Conservation (phyloP, 2,797 vertebrate genomes). For the Tenualosa thibaudeaui region DNA sequence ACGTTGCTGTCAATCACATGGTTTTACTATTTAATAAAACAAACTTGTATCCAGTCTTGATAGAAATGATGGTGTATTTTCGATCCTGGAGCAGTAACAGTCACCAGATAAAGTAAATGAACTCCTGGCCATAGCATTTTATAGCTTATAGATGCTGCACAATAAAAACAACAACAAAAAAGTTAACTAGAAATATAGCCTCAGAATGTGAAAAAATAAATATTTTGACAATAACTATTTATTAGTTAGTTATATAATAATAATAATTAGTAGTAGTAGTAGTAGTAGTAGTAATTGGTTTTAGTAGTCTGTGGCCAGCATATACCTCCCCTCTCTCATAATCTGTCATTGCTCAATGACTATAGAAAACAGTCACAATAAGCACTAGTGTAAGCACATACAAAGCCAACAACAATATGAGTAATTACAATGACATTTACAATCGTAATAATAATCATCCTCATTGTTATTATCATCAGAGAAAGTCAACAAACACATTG, state of each 20-base stretch:
- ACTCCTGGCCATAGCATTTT: neutral
- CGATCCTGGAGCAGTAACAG: neutral
- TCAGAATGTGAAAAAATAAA: no score
- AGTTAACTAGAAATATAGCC: no score
- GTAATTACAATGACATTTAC: neutral
- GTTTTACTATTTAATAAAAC: neutral
- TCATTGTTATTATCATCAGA: neutral
- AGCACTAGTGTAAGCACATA: neutral
- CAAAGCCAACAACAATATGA: neutral
- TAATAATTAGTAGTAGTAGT: no score
- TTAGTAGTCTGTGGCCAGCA: no score
- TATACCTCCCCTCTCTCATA: no score
- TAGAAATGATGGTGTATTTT: no score
- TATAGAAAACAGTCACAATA: neutral
- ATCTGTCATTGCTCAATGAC: neutral
- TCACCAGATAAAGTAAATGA: neutral
- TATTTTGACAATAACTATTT: no score
- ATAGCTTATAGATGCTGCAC: neutral
- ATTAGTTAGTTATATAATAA: no score
- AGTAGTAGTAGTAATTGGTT: no score
- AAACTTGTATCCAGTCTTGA: no score
- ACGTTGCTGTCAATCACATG: neutral
- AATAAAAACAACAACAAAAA: no score
- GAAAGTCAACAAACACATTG: neutral
- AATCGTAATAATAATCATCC: neutral